Evolutionary conservation across 2,797 vertebrate species (phyloP).

Genomic region (Simalia tracyae): DNA sequence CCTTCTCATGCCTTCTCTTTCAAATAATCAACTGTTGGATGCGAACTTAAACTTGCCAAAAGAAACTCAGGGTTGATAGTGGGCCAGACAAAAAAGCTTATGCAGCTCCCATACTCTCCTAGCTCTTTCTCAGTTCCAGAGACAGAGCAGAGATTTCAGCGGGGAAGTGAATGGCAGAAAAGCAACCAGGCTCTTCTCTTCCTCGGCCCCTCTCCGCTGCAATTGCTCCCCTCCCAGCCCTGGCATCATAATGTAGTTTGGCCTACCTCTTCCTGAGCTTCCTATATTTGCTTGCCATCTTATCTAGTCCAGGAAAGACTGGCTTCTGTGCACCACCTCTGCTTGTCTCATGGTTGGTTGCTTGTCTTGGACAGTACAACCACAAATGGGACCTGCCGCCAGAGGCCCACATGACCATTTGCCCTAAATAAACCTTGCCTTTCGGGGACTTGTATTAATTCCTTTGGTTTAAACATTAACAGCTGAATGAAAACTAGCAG

Average conservation of each 20-base stretch:
- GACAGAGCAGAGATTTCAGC: neutral
- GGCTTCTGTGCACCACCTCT: neutral
- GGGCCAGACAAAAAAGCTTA: neutral
- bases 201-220: neutral
- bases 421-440: neutral
- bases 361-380: neutral
- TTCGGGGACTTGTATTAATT: neutral
- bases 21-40: neutral
- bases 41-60: neutral
- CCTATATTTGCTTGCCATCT: conserved; percentile 3
- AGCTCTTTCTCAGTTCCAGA: neutral
- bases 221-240: neutral
- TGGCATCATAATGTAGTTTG: neutral
- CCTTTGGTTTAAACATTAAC: neutral
- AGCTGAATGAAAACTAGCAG: conserved; percentile 18
- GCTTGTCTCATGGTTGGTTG: neutral
- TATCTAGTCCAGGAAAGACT: neutral
- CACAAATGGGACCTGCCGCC: neutral
- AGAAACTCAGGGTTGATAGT: neutral
- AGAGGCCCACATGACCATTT: neutral
- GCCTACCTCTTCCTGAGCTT: neutral
- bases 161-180: neutral
- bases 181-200: neutral
- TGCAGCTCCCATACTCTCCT: neutral
- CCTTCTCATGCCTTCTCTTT: neutral